A percentile compares a stretch with the other conserved stretches of the same genome.
phyloP scores from a whole-genome alignment of 2,113 vertebrate species.

The Triplophysa dalaica region DNA sequence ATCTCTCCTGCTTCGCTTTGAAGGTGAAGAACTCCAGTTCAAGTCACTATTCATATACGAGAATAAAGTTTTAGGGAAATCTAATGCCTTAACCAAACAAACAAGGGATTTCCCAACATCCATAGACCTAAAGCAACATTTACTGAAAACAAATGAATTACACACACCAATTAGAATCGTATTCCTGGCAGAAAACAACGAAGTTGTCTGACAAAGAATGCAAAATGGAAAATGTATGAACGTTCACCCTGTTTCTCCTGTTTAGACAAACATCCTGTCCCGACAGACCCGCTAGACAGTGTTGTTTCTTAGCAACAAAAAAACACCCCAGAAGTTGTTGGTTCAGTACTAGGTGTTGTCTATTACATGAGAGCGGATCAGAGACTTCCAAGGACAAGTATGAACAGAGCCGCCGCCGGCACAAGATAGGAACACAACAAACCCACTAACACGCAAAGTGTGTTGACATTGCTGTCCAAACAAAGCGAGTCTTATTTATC shows the following conservation, averaged over 20 bases:
- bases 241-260: neutral
- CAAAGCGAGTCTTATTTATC: slow-evolving; percentile 27
- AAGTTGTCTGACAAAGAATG: neutral
- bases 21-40: neutral
- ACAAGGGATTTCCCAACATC: neutral
- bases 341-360: slow-evolving; percentile 59
- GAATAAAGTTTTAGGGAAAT: neutral
- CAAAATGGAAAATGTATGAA: neutral
- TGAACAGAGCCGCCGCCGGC: slow-evolving; percentile 21
- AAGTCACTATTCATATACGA: neutral
- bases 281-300: neutral
- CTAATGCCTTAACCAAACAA: neutral
- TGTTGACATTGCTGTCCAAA: slow-evolving; percentile 24
- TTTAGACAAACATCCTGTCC: too few relatives aligned
- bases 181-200: neutral
- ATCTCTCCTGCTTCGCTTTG: neutral
- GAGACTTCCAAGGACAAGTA: slow-evolving; percentile 39
- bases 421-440: slow-evolving; percentile 8
- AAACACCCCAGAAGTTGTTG: neutral
- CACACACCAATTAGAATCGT: neutral
- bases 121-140: neutral
- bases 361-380: neutral
- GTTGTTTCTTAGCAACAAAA: slow-evolving; percentile 25
- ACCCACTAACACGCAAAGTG: neutral
- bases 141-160: neutral